Percentiles rank a stretch among this genome's conserved stretches.
Conservation (phyloP, 2,888 invertebrate genomes). For the Exocentrus adspersus region DNA sequence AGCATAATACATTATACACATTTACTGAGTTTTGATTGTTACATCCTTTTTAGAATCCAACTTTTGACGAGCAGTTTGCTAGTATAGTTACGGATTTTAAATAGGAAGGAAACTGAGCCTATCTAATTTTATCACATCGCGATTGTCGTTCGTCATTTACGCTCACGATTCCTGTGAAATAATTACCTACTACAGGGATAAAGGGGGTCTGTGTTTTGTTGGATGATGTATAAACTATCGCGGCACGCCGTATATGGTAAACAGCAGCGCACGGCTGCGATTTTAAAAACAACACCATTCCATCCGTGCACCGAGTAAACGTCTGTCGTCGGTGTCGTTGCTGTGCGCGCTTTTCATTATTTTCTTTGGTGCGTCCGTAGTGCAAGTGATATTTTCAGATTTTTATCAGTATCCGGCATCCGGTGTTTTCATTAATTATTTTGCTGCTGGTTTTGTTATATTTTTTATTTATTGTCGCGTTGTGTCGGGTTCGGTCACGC, state of each 20-base stretch:
- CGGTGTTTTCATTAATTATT: slow-evolving; percentile 13
- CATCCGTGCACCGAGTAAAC: slow-evolving; percentile 14
- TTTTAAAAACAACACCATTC: slow-evolving; percentile 22
- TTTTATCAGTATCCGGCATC: slow-evolving; percentile 11
- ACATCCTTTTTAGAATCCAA: too few species aligned
- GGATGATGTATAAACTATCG: slow-evolving; percentile 15
- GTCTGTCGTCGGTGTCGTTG: too few species aligned
- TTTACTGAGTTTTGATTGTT: too few species aligned
- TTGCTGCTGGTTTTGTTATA: slow-evolving; percentile 8
- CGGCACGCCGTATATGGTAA: slow-evolving; percentile 19
- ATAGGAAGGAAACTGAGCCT: not conserved
- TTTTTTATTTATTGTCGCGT: slow-evolving; percentile 11
- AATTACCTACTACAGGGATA: slow-evolving; percentile 16
- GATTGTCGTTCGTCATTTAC: not conserved
- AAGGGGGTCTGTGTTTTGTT: slow-evolving; percentile 7
- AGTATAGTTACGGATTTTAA: not conserved
- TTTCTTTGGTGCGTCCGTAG: not conserved
- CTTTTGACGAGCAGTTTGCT: not conserved
- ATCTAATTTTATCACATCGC: not conserved
- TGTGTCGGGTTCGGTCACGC: not conserved
- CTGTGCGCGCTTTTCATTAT: slow-evolving; percentile 25
- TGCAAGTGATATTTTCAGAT: slow-evolving; percentile 7
- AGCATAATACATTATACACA: too few species aligned
- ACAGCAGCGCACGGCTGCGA: slow-evolving; percentile 23
- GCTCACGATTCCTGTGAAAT: not conserved